phyloP scores from a whole-genome alignment of 2,797 vertebrate genomes.

The Petrocephalus sullivani region DNA sequence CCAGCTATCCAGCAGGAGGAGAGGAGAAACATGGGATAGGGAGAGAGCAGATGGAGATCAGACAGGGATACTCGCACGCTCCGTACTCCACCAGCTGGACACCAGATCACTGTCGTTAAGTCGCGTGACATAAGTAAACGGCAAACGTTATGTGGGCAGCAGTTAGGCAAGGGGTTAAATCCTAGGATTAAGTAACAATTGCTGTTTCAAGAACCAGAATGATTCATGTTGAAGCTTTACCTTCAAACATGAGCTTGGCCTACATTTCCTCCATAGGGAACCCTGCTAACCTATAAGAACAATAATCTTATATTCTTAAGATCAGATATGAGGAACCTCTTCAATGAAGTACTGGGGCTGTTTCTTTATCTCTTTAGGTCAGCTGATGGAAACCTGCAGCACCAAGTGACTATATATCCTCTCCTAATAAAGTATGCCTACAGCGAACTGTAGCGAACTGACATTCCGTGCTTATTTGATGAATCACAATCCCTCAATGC shows the following conservation, averaged over 20 bases:
- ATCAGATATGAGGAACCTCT: not conserved
- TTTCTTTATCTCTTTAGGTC: not conserved
- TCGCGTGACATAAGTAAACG: not conserved
- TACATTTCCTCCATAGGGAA: not conserved
- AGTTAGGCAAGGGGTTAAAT: not conserved
- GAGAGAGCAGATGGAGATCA: not conserved
- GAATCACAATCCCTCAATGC: not conserved
- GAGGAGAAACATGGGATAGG: not conserved
- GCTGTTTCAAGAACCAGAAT: not conserved
- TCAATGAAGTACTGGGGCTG: not conserved
- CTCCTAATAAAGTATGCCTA: not conserved
- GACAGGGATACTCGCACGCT: not conserved
- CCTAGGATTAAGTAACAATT: not conserved
- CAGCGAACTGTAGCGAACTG: not conserved
- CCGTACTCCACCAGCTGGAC: not conserved
- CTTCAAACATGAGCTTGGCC: not conserved
- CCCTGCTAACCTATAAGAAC: not conserved
- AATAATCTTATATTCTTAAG: not conserved
- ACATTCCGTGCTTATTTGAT: not conserved
- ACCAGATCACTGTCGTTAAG: not conserved
- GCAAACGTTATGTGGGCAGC: not conserved
- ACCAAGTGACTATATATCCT: not conserved
- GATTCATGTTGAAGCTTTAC: not conserved
- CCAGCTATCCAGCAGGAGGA: conserved; percentile 60
- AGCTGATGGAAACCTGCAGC: not conserved